A percentile compares a stretch with the other conserved stretches of the same genome.
Conservation (phyloP, 2,113 vertebrate genomes). For the Pseudorhombus dupliciocellatus region DNA sequence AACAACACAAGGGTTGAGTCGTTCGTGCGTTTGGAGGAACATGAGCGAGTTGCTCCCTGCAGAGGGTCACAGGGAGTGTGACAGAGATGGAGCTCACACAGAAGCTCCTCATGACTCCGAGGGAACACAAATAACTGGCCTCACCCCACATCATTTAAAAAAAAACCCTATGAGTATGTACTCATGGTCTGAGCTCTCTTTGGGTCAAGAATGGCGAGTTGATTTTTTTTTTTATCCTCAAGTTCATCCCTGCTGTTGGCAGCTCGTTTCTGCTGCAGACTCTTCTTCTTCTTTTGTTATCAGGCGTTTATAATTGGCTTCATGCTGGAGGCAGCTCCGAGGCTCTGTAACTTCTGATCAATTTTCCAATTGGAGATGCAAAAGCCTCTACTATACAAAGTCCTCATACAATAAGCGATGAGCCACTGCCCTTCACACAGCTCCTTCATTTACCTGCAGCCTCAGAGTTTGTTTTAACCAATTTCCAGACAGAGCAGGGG, state of each 20-base stretch:
- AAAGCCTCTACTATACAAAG: constrained; percentile 13
- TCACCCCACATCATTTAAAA: constrained; percentile 31
- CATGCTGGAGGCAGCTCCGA: not conserved
- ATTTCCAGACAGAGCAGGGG: no score
- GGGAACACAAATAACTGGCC: not conserved
- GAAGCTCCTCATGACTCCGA: not conserved
- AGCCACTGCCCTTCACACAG: constrained; percentile 13
- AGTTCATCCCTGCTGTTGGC: not conserved
- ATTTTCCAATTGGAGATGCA: constrained; percentile 38
- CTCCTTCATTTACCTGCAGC: constrained; percentile 6
- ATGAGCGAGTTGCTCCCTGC: constrained; percentile 16
- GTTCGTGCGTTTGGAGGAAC: constrained; percentile 27
- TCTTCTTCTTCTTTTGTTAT: not conserved
- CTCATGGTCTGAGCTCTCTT: not conserved
- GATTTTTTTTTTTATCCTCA: not conserved
- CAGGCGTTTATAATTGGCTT: not conserved
- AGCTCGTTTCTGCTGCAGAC: not conserved
- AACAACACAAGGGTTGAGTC: constrained; percentile 15
- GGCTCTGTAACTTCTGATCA: constrained; percentile 50
- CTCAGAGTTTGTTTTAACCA: not conserved
- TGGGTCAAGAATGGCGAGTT: constrained; percentile 7
- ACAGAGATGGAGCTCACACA: not conserved
- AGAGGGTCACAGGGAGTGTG: constrained; percentile 33
- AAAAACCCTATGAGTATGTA: not conserved
- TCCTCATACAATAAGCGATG: not conserved